Evolutionary conservation across 1,140 invertebrate species (phyloP).

Genomic region (Drosophila obscura): DNA sequence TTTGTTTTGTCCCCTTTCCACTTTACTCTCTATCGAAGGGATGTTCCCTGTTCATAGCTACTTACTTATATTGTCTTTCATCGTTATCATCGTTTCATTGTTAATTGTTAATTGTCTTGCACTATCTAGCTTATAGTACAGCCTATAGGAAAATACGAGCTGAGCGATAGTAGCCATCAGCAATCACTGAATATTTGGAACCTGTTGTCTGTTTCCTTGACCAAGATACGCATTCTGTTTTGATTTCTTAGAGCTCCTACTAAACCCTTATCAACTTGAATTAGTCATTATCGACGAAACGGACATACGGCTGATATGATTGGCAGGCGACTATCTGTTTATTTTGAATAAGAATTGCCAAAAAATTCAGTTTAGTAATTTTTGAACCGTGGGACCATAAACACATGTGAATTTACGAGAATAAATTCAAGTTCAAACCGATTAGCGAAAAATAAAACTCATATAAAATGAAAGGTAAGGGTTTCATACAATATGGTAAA

Average conservation of each 20-base stretch:
- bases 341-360: slow-evolving; percentile 3
- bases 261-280: slow-evolving; percentile 22
- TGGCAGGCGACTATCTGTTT: slow-evolving; percentile 18
- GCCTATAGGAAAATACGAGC: slow-evolving; percentile 12
- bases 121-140: slow-evolving; percentile 27
- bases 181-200: slow-evolving; percentile 16
- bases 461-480: too few species aligned
- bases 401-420: background rate
- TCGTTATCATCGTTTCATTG: too few species aligned
- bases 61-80: too few species aligned
- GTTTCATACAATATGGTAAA: too few species aligned
- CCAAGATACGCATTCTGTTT: slow-evolving; percentile 6
- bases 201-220: slow-evolving; percentile 29
- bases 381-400: background rate
- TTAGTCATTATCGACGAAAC: slow-evolving; percentile 38
- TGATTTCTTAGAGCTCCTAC: slow-evolving; percentile 1
- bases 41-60: too few species aligned
- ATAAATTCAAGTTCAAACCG: too few species aligned
- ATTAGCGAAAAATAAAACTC: too few species aligned
- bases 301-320: slow-evolving; percentile 4
- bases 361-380: slow-evolving; percentile 33
- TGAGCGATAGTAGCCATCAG: slow-evolving; percentile 15
- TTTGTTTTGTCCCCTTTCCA: too few species aligned
- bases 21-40: background rate
- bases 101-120: background rate